Evolutionary conservation across 2,888 invertebrate genomes (phyloP).

Genomic region (Ganaspis brasiliensis): DNA sequence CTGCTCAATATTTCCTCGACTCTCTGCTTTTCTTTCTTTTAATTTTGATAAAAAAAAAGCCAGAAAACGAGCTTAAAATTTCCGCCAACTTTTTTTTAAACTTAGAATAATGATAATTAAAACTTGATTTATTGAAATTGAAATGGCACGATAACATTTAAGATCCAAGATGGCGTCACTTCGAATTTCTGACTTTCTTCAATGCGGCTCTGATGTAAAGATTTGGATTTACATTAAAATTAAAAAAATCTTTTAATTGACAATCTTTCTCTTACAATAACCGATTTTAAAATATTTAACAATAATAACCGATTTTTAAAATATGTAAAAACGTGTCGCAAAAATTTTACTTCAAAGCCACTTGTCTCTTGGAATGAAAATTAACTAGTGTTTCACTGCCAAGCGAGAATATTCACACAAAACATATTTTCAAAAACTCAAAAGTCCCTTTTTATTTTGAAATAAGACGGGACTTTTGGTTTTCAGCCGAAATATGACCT

Average conservation of each 20-base stretch:
- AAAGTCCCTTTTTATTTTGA: too few relatives aligned
- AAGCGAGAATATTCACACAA: too few relatives aligned
- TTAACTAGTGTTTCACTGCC: constrained; percentile 50
- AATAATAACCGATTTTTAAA: too few relatives aligned
- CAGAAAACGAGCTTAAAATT: not conserved
- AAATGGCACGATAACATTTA: constrained; percentile 30
- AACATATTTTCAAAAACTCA: too few relatives aligned
- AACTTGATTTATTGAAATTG: not conserved
- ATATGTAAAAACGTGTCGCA: not conserved
- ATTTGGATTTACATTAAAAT: too few relatives aligned
- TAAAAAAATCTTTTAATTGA: too few relatives aligned
- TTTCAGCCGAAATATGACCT: too few relatives aligned
- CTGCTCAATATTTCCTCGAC: constrained; percentile 16
- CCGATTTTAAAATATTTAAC: too few relatives aligned
- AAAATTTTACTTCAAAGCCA: not conserved
- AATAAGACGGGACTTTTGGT: too few relatives aligned
- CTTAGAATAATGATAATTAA: not conserved
- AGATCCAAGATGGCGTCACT: not conserved
- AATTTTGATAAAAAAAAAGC: not conserved
- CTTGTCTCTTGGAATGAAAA: constrained; percentile 63
- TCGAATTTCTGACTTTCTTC: constrained; percentile 1
- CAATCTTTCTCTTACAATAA: too few relatives aligned
- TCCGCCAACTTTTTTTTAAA: not conserved
- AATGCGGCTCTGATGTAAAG: constrained; percentile 6
- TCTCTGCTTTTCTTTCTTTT: constrained; percentile 1